Evolutionary conservation across 2,113 vertebrate genomes (phyloP).

Genomic region (Corynorhinus townsendii): DNA sequence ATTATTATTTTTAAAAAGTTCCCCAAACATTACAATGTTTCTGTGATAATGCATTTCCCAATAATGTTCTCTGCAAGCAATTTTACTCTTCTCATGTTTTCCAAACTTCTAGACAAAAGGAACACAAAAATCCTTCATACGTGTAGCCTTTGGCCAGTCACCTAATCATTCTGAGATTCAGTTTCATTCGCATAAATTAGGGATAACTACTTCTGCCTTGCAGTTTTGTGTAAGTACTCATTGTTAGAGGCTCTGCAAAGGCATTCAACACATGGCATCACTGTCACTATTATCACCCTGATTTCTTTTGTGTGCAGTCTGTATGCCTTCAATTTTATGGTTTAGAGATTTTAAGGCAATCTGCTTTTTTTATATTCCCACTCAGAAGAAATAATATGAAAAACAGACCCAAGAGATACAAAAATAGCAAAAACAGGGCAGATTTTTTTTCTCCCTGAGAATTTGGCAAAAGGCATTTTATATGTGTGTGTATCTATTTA

Average conservation of each 20-base stretch:
- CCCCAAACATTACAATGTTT: background rate
- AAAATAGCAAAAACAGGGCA: background rate
- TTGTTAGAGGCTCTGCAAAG: background rate
- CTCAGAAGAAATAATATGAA: conserved; percentile 28
- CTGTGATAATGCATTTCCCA: background rate
- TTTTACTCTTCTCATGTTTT: background rate
- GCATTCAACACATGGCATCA: background rate
- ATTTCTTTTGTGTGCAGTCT: background rate
- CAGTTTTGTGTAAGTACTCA: background rate
- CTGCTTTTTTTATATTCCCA: background rate
- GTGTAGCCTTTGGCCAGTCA: background rate
- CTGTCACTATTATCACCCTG: background rate
- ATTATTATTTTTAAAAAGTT: background rate
- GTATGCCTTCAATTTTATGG: background rate
- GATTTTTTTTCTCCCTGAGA: background rate
- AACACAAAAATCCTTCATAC: background rate
- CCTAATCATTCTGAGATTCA: background rate
- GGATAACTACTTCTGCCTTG: background rate
- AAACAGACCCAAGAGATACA: background rate
- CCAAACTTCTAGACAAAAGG: background rate
- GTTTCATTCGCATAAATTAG: background rate
- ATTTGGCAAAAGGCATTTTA: background rate
- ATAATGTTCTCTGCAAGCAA: background rate
- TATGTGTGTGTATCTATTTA: background rate
- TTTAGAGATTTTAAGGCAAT: background rate